These are phyloP conservation scores for Doryteuthis pealeii DNA, from an alignment of 1,140 invertebrate genomes.

Conservation along the genomic window DNA sequence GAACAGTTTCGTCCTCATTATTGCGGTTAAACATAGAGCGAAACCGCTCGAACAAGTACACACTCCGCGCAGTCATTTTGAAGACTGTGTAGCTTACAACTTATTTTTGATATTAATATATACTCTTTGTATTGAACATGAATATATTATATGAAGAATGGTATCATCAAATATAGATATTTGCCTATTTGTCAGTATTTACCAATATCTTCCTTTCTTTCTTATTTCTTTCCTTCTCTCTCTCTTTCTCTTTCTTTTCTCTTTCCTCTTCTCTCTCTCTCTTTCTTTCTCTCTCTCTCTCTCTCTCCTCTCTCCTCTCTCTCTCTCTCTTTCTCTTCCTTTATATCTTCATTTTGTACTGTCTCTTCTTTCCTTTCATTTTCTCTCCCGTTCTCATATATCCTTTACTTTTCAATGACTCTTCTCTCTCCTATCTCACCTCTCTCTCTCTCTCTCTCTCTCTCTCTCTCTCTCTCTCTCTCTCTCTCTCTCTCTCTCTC, in stretches of 20 bases:
- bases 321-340: neutral
- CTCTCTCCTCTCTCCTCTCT: neutral
- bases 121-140: neutral
- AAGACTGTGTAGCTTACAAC: no score
- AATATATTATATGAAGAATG: neutral
- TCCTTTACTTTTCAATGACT: neutral
- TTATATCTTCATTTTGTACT: no score
- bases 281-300: neutral
- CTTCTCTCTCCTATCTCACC: neutral
- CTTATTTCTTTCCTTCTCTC: neutral
- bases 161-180: no score
- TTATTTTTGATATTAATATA: neutral
- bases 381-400: neutral
- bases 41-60: neutral
- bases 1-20: constrained; percentile 21
- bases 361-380: neutral
- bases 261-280: neutral
- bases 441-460: neutral
- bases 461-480: neutral
- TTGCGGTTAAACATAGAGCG: neutral
- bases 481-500: neutral
- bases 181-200: no score
- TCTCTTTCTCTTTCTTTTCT: neutral
- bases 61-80: constrained; percentile 4
- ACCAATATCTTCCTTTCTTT: neutral